These are phyloP conservation scores for Rotaria magnacalcarata DNA, from an alignment of 2,888 invertebrate species.

Conservation along the genomic window DNA sequence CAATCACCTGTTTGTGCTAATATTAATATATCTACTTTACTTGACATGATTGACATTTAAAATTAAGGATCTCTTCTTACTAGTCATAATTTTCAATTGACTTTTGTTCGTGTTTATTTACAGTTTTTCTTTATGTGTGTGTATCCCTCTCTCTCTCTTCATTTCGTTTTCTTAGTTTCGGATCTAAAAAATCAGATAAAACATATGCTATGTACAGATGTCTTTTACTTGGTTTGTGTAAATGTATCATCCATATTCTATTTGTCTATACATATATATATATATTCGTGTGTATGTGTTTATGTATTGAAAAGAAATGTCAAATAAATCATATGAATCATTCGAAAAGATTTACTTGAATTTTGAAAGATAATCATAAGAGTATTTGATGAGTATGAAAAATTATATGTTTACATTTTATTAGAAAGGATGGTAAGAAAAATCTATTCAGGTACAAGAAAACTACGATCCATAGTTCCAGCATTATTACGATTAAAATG, in stretches of 20 bases:
- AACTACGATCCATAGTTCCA: neutral
- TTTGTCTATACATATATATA: neutral
- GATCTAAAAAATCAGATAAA: neutral
- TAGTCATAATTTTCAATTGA: neutral
- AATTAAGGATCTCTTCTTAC: neutral
- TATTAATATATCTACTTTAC: neutral
- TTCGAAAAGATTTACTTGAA: no score
- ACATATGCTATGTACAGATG: neutral
- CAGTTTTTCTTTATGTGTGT: neutral
- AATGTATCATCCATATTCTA: neutral
- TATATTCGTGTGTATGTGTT: neutral
- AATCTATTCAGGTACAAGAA: neutral
- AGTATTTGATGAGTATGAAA: no score
- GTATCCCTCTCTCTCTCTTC: neutral
- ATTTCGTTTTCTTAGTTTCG: neutral
- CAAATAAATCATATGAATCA: neutral
- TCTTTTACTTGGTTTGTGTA: constrained; percentile 11
- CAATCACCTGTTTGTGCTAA: neutral
- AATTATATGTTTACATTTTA: no score
- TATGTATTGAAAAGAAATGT: neutral
- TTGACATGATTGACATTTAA: neutral
- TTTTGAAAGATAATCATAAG: no score
- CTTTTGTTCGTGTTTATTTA: neutral
- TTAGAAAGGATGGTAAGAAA: neutral
- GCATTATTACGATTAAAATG: no score